Evolutionary conservation across 2,888 invertebrate species (phyloP).

Genomic region (Micoletzkya japonica): DNA sequence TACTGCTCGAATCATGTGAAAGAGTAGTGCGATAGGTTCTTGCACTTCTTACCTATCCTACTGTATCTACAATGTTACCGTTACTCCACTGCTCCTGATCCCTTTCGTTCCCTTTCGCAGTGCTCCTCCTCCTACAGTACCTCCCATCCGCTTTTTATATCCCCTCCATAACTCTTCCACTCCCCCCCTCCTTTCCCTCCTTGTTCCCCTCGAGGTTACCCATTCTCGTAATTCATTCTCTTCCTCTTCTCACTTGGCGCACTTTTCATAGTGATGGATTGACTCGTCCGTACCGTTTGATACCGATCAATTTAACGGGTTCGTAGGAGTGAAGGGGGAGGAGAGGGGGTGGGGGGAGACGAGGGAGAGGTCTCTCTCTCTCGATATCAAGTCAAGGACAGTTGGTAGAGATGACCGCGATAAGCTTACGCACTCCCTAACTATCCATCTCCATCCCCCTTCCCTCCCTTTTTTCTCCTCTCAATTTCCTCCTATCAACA

Average conservation of each 20-base stretch:
- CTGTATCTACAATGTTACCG: too few species aligned
- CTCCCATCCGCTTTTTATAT: constrained; percentile 12
- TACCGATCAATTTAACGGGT: not conserved
- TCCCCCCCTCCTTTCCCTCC: constrained; percentile 10
- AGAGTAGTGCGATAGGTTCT: too few species aligned
- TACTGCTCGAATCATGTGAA: too few species aligned
- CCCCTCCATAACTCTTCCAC: not conserved
- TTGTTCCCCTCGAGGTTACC: constrained; percentile 9
- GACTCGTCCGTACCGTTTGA: constrained; percentile 2
- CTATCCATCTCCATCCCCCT: not conserved
- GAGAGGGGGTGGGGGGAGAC: not conserved
- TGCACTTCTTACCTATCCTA: too few species aligned
- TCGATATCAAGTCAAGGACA: constrained; percentile 19
- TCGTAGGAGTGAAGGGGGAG: not conserved
- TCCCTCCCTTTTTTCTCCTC: not conserved
- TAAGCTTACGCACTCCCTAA: not conserved
- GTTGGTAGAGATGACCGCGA: constrained; percentile 14
- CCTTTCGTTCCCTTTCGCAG: constrained; percentile 1
- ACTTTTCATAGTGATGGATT: not conserved
- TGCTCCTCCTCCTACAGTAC: constrained; percentile 18
- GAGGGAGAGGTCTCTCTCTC: constrained; percentile 2
- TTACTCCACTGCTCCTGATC: not conserved
- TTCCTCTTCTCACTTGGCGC: constrained; percentile 14
- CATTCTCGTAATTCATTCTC: constrained; percentile 12
- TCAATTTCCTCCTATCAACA: too few species aligned